Evolutionary conservation across 2,797 vertebrate genomes (phyloP), one percentile per base, ranked within the genome.

Genomic region (Etheostoma perlongum): DNA sequence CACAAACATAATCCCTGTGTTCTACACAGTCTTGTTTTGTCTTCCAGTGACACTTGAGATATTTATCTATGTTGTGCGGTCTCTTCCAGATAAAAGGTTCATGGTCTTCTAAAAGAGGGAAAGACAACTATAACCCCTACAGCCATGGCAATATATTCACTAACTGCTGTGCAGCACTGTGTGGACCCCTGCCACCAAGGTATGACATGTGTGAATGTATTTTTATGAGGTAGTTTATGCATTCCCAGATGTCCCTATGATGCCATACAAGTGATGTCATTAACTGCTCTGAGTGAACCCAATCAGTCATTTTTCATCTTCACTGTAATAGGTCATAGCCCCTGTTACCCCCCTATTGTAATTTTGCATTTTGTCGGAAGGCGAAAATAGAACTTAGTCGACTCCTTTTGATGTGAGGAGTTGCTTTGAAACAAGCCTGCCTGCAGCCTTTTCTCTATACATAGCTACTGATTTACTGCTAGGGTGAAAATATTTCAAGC

Each of bases 81-180:
- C 68, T 94, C 82, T 91, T 95, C 76, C 92, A 99, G 98, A 99
- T 99, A 89, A 99, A 99, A 96, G 98, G 98, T 57, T 98, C 97
- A 0, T 99, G 98, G 98, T 99, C 98, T 82, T 97, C 96, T 89
- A 99, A 99, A 95, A 96, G 97, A 95, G 96, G 97, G 72, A 99
- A 99, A 94, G 98, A 99, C 82, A 99, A 98, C 93, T 99, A 97
- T 89, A 99, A 99, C 88, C 98, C 98, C 27, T 99, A 99, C 94
- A 99, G 98, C 94, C 94, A 99, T 1, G 98, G 98, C 69, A 99
- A 97, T 88, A 97, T 99, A 90, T 95, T 98, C 86, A 97, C 96
- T 72, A 99, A 99, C 89, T 99, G 98, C 95, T 98, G 97, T 80
- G 96, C 96, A 44, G 98, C 97, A 1, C 94, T 99, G 30, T 99